Base-by-base conservation (phyloP, 2,797 vertebrate genomes). In the Gouania willdenowi region DNA sequence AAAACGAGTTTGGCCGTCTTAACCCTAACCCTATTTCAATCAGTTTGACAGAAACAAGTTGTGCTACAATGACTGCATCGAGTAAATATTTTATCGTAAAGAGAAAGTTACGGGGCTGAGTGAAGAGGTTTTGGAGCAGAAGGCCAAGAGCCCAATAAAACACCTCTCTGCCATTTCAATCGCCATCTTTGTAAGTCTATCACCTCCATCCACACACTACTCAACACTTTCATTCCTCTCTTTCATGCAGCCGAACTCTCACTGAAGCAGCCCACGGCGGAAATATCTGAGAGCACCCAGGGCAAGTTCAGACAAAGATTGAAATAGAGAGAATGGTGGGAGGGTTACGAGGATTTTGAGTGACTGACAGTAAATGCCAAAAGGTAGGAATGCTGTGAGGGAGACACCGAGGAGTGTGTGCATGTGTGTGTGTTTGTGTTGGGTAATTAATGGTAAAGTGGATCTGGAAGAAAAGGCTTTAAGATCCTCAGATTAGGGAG, bases 231-330 rank as follows among this genome's bases (percentile, higher is more conserved):
- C 75, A 56, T 47, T 26, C 32, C 44, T 57, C 49, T 37, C 55
- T 47, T 29, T 54, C 54, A 36, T 23, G 30, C 14, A 19, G 37
- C 24, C 34, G 26, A 21, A 51, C 66, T 79, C 69, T 75, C 71
- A 24, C 59, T 64, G 31, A 75, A 74, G 66, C 45, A 26, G 49
- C 87, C 82, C 3, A 41, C 49, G 84, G 88, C 53, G 35, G 71
- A 88, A 87, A 87, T 88, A 81, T 87, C 68, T 83, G 76, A 83
- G 81, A 79, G 77, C 71, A 66, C 28, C 50, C 59, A 38, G 73
- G 82, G 66, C 89, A 84, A 85, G 89, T 87, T 71, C 52, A 75
- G 86, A 73, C 88, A 88, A 34, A 71, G 78, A 67, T 2, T 38
- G 19, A 8, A 74, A 23, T 23, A 3, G 33, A 66, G 68, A 75